Conservation (phyloP, 2,113 vertebrate genomes). For the Phrynosoma blainvillii region DNA sequence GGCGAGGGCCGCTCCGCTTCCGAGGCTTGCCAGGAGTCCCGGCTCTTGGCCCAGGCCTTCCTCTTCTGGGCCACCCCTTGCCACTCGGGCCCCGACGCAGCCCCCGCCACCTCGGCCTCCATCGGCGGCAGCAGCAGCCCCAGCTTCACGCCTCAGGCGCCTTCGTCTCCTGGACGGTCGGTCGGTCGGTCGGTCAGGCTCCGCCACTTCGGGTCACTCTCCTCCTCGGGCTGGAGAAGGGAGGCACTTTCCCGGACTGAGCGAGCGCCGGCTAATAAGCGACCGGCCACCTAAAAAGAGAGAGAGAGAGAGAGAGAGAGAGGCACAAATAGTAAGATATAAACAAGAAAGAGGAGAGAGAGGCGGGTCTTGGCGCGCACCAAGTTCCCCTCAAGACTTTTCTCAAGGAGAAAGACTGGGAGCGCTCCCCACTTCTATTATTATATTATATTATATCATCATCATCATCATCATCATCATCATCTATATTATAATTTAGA, state of each 20-base stretch:
- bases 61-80: conserved; percentile 78
- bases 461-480: no score
- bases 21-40: conserved; percentile 88
- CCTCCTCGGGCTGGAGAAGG: not conserved
- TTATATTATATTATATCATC: no score
- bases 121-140: conserved; percentile 78
- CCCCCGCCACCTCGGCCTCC: conserved; percentile 51
- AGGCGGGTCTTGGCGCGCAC: not conserved
- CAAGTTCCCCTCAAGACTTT: no score
- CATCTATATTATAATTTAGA: no score
- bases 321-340: no score
- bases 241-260: no score
- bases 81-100: conserved; percentile 72
- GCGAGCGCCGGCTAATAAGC: not conserved
- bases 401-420: no score
- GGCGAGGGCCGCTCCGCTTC: conserved; percentile 79
- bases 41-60: conserved; percentile 91
- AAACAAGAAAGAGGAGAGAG: no score
- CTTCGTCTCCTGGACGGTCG: not conserved
- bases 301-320: no score
- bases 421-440: no score
- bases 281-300: no score
- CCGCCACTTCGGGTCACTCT: no score
- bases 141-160: not conserved
- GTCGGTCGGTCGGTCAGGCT: accelerated